A percentile compares a stretch with the other conserved stretches of the same genome.
These are phyloP conservation scores for Empis livida DNA, from an alignment of 2,888 invertebrate genomes.

Conservation along the genomic window DNA sequence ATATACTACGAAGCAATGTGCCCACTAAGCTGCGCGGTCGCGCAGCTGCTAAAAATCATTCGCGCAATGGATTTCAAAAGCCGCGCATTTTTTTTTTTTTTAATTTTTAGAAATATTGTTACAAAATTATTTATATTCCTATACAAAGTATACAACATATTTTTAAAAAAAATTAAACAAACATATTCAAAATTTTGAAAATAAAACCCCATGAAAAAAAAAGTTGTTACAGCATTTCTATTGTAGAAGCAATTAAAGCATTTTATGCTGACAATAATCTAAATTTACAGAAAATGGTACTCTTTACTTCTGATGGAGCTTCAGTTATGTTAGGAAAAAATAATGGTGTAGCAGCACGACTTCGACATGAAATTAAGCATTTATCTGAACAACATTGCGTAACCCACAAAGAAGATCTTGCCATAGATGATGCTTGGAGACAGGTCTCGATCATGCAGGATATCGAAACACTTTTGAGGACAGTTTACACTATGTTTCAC, in stretches of 20 bases:
- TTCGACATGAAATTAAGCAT: constrained; percentile 1
- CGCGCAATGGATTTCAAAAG: not conserved
- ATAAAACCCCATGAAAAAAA: not conserved
- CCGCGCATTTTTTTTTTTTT: not conserved
- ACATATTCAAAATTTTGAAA: not conserved
- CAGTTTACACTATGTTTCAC: not conserved
- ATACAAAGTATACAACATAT: not conserved
- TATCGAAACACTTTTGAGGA: not conserved
- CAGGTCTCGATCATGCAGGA: not conserved
- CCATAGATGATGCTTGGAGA: not conserved
- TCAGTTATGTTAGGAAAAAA: constrained; percentile 2
- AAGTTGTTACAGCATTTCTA: not conserved
- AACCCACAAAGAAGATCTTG: constrained; percentile 1
- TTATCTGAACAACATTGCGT: constrained; percentile 2
- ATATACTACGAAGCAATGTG: no score
- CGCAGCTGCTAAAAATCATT: not conserved
- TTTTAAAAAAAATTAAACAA: not conserved
- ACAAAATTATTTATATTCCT: not conserved
- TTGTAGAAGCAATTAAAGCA: not conserved
- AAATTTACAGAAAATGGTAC: constrained; percentile 2
- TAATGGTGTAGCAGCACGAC: constrained; percentile 1
- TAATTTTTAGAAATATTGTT: not conserved
- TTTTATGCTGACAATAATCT: not conserved
- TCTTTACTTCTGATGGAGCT: constrained; percentile 3
- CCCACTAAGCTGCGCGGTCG: not conserved